Conservation (phyloP, 92 coral and sea anemone genomes). For the Meandrina meandrites region DNA sequence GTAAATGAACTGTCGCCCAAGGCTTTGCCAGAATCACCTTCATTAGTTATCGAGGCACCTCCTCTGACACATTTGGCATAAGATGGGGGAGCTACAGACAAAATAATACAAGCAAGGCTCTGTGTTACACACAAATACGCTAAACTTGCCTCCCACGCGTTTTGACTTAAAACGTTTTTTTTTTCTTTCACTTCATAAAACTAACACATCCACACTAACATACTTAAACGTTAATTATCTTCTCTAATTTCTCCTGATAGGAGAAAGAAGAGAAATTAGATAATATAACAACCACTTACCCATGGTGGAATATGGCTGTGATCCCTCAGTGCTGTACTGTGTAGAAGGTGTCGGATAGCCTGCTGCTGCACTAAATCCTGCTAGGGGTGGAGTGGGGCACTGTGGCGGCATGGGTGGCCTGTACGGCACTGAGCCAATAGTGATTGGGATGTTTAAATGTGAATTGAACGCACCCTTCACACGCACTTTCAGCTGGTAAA, state of each 20-base stretch:
- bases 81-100: conserved; percentile 80
- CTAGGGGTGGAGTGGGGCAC: conserved; percentile 50
- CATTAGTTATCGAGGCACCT: conserved; percentile 73
- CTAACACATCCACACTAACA: too few species aligned
- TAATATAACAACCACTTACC: neutral
- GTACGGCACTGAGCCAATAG: conserved; percentile 90
- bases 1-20: conserved; percentile 92
- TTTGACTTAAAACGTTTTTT: too few species aligned
- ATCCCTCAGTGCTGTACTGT: neutral
- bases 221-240: too few species aligned
- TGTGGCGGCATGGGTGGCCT: conserved; percentile 66
- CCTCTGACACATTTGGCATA: conserved; percentile 86
- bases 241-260: neutral
- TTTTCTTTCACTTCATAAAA: too few species aligned
- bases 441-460: conserved; percentile 63
- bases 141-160: too few species aligned
- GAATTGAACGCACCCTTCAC: conserved; percentile 55
- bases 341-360: conserved; percentile 3
- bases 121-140: neutral
- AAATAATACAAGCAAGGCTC: neutral
- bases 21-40: conserved; percentile 66
- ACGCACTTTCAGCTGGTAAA: conserved; percentile 51
- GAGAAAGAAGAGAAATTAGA: neutral
- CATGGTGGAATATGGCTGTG: conserved; percentile 20
- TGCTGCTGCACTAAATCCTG: neutral